Percentiles rank a stretch among this genome's conserved stretches.
phyloP scores from a whole-genome alignment of 1,140 invertebrate genomes.

The Platyura marginata region DNA sequence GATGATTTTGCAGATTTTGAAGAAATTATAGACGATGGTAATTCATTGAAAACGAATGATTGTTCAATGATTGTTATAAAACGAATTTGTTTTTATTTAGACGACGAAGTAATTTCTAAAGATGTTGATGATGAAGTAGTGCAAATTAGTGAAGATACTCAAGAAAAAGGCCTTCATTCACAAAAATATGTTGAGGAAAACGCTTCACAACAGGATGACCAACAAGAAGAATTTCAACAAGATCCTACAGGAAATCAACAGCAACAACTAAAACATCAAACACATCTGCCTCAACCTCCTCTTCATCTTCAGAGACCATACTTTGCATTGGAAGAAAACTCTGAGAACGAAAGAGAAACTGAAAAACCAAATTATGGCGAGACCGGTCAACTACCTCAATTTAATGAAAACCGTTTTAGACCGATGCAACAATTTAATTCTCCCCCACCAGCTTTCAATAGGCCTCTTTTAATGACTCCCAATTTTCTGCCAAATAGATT shows the following conservation, averaged over 20 bases:
- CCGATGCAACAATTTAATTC: not conserved
- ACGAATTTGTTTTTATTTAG: not conserved
- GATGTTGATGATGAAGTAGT: not conserved
- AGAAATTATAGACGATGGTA: not conserved
- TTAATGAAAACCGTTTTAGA: too few relatives aligned
- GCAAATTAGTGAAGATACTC: too few relatives aligned
- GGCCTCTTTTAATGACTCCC: not conserved
- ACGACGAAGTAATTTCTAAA: not conserved
- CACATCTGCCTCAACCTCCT: too few relatives aligned
- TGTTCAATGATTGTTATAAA: not conserved
- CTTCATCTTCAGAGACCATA: too few relatives aligned
- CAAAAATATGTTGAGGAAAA: not conserved
- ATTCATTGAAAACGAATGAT: not conserved
- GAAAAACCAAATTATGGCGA: too few relatives aligned
- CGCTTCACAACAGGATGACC: not conserved
- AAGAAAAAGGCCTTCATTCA: too few relatives aligned
- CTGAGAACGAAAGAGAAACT: too few relatives aligned
- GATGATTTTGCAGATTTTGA: conserved; percentile 31
- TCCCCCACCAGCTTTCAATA: not conserved
- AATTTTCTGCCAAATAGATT: not conserved
- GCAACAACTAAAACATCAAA: too few relatives aligned
- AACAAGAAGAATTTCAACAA: not conserved
- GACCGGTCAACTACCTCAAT: too few relatives aligned
- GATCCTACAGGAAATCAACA: not conserved
- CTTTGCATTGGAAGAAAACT: too few relatives aligned